Percentiles rank a stretch among this genome's conserved stretches.
These are phyloP conservation scores for Muscicapa comitata DNA, from an alignment of 2,797 vertebrate species.

Conservation along the genomic window DNA sequence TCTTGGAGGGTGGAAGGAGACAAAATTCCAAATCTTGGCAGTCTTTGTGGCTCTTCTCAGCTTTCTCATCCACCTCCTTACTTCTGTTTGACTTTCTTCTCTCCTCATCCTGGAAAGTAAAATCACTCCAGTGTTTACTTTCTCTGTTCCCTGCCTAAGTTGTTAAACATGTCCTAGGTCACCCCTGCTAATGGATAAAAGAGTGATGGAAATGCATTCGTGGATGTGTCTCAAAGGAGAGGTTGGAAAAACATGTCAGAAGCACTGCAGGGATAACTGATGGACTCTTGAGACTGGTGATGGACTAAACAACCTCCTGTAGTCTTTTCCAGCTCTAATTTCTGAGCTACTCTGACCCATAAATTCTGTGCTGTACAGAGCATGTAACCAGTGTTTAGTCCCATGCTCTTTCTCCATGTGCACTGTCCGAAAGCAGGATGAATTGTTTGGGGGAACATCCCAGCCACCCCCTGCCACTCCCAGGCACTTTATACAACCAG, in stretches of 20 bases:
- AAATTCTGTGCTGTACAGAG: not conserved
- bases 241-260: not conserved
- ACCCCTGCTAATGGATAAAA: not conserved
- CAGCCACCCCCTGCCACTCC: rapidly evolving
- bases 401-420: not conserved
- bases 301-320: not conserved
- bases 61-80: not conserved
- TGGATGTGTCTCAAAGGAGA: not conserved
- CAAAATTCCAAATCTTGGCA: not conserved
- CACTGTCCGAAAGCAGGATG: not conserved
- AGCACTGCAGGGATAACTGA: not conserved
- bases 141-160: not conserved
- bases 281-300: not conserved
- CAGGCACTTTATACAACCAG: not conserved
- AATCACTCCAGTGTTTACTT: not conserved
- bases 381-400: not conserved
- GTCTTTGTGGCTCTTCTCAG: not conserved
- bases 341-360: not conserved
- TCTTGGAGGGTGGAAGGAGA: not conserved
- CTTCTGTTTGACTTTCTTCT: not conserved
- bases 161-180: not conserved
- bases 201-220: not conserved
- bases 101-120: not conserved
- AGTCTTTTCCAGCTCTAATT: not conserved
- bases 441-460: not conserved